These are phyloP conservation scores for Rhagophthalmus giganteus DNA, from an alignment of 2,888 invertebrate species.

Conservation along the genomic window DNA sequence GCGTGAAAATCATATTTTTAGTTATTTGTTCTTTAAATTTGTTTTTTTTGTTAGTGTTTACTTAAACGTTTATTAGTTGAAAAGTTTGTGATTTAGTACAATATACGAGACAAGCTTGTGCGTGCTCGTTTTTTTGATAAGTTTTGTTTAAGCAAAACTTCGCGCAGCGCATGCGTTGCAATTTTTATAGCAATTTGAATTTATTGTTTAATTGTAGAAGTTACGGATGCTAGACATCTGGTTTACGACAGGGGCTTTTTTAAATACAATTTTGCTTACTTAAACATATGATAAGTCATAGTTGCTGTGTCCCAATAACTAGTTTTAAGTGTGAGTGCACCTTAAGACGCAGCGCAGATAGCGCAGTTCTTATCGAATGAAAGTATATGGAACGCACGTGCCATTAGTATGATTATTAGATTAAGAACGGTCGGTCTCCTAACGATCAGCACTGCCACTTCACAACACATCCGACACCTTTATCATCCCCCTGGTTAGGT, in stretches of 20 bases:
- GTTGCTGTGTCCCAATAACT: slow-evolving; percentile 57
- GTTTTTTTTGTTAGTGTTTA: slow-evolving; percentile 37
- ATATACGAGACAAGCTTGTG: slow-evolving; percentile 20
- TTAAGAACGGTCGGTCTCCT: slow-evolving; percentile 53
- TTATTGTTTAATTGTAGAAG: slow-evolving; percentile 17
- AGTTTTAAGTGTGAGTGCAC: slow-evolving; percentile 50
- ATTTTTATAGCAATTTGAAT: slow-evolving; percentile 18
- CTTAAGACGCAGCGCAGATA: slow-evolving; percentile 19
- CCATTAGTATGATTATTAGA: slow-evolving; percentile 24
- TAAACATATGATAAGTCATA: slow-evolving; percentile 29
- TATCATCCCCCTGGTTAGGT: not conserved
- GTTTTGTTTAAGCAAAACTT: slow-evolving; percentile 17
- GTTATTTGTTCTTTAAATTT: slow-evolving; percentile 43
- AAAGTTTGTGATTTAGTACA: slow-evolving; percentile 34
- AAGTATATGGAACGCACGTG: slow-evolving; percentile 24
- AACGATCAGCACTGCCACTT: slow-evolving; percentile 49
- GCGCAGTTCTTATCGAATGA: slow-evolving; percentile 24
- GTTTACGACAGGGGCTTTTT: slow-evolving; percentile 3
- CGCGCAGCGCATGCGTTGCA: slow-evolving; percentile 7
- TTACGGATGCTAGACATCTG: slow-evolving; percentile 11
- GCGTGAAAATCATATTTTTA: slow-evolving; percentile 42
- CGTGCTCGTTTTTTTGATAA: slow-evolving; percentile 31
- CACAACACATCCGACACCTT: slow-evolving; percentile 28
- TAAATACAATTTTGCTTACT: slow-evolving; percentile 30
- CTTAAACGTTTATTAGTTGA: slow-evolving; percentile 33